Percentiles rank a stretch among this genome's conserved stretches.
Evolutionary conservation across 2,888 invertebrate species (phyloP).

Genomic region (Ormyrus nitidulus): DNA sequence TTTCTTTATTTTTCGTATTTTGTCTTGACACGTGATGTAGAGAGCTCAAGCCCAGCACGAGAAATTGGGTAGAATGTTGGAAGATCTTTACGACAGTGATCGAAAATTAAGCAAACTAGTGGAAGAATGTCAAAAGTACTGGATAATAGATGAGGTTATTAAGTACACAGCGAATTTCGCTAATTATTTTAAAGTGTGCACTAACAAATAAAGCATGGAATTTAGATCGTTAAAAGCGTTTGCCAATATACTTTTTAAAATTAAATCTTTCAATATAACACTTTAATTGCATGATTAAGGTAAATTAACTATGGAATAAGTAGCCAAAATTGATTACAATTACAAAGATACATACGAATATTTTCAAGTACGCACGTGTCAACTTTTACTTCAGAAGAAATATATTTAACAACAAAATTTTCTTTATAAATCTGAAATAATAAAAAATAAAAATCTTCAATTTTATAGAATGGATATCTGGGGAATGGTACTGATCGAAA

Average conservation of each 20-base stretch:
- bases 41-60: constrained; percentile 76
- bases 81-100: constrained; percentile 84
- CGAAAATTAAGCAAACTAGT: constrained; percentile 80
- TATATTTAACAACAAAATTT: no score
- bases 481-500: constrained; percentile 73
- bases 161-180: neutral
- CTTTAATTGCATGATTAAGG: neutral
- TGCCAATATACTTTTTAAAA: neutral
- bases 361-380: no score
- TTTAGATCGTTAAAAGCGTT: neutral
- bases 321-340: neutral
- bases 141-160: constrained; percentile 68
- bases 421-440: neutral
- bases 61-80: constrained; percentile 82
- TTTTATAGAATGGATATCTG: constrained; percentile 63
- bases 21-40: constrained; percentile 59
- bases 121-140: constrained; percentile 70
- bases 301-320: neutral
- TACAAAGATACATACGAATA: neutral
- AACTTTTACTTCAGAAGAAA: no score
- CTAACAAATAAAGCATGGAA: constrained; percentile 31
- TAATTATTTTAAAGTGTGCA: neutral
- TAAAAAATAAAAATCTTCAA: neutral
- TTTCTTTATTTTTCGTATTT: neutral
- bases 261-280: neutral